phyloP scores from a whole-genome alignment of 1,140 invertebrate species.

The Aplysia californica region DNA sequence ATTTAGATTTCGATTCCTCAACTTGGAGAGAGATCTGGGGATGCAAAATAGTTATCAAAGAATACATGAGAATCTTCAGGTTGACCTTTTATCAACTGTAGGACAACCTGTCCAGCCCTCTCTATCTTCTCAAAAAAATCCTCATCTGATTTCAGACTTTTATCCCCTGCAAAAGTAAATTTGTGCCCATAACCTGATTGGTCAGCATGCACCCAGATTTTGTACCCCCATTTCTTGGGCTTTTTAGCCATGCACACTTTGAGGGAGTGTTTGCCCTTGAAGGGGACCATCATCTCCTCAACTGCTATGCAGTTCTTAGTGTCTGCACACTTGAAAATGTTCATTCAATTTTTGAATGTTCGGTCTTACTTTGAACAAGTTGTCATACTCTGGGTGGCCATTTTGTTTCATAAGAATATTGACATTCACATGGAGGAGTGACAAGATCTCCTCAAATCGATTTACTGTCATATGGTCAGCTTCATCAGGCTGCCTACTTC shows the following conservation, averaged over 20 bases:
- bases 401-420: background rate
- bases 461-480: background rate
- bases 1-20: background rate
- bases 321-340: background rate
- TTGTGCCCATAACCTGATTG: background rate
- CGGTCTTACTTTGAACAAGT: background rate
- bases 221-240: background rate
- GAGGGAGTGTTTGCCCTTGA: background rate
- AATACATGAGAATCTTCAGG: background rate
- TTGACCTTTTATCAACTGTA: background rate
- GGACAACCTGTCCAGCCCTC: background rate
- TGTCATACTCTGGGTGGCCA: background rate
- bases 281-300: background rate
- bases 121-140: background rate
- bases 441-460: background rate
- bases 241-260: background rate
- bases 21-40: background rate
- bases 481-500: background rate
- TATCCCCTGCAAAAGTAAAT: background rate
- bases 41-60: conserved; percentile 7
- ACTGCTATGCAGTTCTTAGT: background rate
- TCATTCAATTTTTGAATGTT: background rate
- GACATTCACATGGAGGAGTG: background rate
- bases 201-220: background rate
- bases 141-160: background rate